Base-by-base conservation (phyloP, 1,140 invertebrate species). In the Nephila pilipes region DNA sequence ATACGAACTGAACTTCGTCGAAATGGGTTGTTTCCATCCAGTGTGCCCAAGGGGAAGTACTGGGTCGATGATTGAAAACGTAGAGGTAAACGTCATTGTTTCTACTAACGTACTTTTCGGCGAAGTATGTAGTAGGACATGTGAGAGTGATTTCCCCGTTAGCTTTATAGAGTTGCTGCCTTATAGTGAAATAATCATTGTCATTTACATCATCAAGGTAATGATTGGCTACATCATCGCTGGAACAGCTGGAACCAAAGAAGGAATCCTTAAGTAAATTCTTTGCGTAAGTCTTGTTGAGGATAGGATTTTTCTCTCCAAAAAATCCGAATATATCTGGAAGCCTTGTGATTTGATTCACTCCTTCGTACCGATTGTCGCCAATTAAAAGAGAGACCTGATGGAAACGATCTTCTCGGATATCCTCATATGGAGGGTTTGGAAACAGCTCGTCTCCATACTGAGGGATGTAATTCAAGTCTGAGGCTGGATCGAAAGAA, bases 1-100 rank as follows among this genome's bases (percentile, higher is more conserved):
- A 94, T 1, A 94, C 94, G 63, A 94, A 94, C 46, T 94, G 94
- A 0, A 94, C 89, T 57, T 94, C 94, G 3, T 93, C 93, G 54
- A 87, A 94, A 54, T 94, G 94, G 2, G 87, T 57, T 1, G 87
- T 87, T 6, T 94, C 94, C 57, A 94, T 81, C 94, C 94, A 94
- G 16, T 54, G 63, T 38, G 79, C 80, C 60, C 75, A 94, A 32
- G 58, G 38, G 18, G 63, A 75, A 1, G 55, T 88, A 25, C 69
- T 92, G 22, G 94, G 93, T 14, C 94, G 80, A 65, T 94, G 94
- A 18, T 63, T 89, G 36, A 92, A 94, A 8, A 93, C 57, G 89
- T 94, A 94, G 54, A 94, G 94, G 85, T 94, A 94, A 2, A 94
- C 94, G 2, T 83, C 46, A 12, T 32, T 55, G 2, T 29, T 8